These are phyloP conservation scores for Laupala kohalensis DNA, from an alignment of 1,140 invertebrate species.

Conservation along the genomic window DNA sequence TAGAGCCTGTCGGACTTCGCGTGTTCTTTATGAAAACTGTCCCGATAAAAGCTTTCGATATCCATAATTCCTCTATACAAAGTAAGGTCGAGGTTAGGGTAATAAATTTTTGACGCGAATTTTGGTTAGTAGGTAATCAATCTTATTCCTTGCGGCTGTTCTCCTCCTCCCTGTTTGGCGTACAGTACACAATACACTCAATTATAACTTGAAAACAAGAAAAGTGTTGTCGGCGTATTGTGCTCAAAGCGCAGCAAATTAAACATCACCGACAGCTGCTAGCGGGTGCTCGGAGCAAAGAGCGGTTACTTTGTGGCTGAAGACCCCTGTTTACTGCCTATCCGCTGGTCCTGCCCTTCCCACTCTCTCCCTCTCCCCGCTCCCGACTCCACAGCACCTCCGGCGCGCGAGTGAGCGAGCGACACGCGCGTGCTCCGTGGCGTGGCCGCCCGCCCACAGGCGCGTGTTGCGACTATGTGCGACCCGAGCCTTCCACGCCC, in stretches of 20 bases:
- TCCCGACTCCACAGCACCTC: neutral
- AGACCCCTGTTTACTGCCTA: neutral
- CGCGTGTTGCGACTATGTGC: too few species aligned
- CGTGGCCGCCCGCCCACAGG: too few species aligned
- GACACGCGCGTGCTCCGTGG: neutral
- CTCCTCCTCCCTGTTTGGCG: constrained; percentile 1
- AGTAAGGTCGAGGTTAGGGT: neutral
- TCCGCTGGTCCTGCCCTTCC: neutral
- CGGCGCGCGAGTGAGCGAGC: neutral
- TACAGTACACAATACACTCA: constrained; percentile 10
- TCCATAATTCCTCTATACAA: neutral
- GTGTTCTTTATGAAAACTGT: neutral
- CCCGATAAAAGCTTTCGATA: neutral
- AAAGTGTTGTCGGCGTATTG: constrained; percentile 12
- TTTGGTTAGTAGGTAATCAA: constrained; percentile 13
- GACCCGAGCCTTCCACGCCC: too few species aligned
- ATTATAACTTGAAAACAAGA: constrained; percentile 17
- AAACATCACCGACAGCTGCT: constrained; percentile 19
- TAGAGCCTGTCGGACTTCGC: neutral
- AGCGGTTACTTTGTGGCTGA: constrained; percentile 12
- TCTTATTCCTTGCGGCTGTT: constrained; percentile 11
- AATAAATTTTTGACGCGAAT: constrained; percentile 14
- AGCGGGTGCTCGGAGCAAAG: neutral
- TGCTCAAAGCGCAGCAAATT: constrained; percentile 15
- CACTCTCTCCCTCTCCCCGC: neutral